A percentile compares a stretch with the other conserved stretches of the same genome.
These are phyloP conservation scores for Cyclargus thomasi DNA, from an alignment of 1,140 invertebrate species.

Conservation along the genomic window DNA sequence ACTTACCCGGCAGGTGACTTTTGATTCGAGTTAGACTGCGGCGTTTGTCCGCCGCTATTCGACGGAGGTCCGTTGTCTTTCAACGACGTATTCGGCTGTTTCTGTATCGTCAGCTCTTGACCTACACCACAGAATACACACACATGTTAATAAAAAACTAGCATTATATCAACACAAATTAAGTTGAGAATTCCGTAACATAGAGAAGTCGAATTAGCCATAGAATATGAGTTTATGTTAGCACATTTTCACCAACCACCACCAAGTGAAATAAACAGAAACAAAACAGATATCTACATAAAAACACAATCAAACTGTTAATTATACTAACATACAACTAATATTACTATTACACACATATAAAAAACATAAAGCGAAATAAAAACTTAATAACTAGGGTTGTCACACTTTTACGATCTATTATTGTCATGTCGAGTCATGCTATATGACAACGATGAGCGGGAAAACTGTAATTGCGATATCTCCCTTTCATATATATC, in stretches of 20 bases:
- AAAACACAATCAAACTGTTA: conserved; percentile 13
- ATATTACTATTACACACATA: not conserved
- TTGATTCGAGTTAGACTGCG: conserved; percentile 70
- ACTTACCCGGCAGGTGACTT: conserved; percentile 79
- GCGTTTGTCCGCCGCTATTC: conserved; percentile 61
- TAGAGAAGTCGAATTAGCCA: conserved; percentile 69
- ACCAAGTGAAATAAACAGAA: conserved; percentile 59
- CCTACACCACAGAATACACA: conserved; percentile 66
- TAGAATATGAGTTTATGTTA: conserved; percentile 72
- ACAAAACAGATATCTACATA: conserved; percentile 24
- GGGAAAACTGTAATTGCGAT: too few relatives aligned
- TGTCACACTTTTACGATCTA: not conserved
- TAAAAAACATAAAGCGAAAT: not conserved
- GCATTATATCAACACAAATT: conserved; percentile 21
- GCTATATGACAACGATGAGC: too few relatives aligned
- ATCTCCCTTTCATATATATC: too few relatives aligned
- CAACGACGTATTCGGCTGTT: conserved; percentile 94
- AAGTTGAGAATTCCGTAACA: conserved; percentile 24
- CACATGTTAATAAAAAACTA: conserved; percentile 16
- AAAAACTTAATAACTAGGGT: not conserved
- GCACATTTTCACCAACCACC: conserved; percentile 75
- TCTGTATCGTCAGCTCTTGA: conserved; percentile 96
- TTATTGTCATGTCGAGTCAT: not conserved
- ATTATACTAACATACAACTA: conserved; percentile 6
- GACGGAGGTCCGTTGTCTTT: conserved; percentile 79